Evolutionary conservation across 2,888 invertebrate species (phyloP).

Genomic region (Plemyria rubiginata): DNA sequence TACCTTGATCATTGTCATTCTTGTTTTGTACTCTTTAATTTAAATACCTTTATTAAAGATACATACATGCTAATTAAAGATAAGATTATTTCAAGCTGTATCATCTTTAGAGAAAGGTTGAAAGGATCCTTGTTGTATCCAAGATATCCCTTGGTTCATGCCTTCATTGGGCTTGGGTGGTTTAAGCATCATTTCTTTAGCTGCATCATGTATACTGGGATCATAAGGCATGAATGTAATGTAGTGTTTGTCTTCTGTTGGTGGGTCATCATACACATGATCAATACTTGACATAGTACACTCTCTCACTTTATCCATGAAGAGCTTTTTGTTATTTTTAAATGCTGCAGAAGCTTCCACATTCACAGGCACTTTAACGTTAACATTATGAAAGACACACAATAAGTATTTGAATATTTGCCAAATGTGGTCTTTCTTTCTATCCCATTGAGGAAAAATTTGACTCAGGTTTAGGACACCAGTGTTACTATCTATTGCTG

Average conservation of each 20-base stretch:
- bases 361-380: slow-evolving; percentile 89
- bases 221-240: slow-evolving; percentile 91
- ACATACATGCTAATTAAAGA: background rate
- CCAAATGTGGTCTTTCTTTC: slow-evolving; percentile 93
- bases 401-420: slow-evolving; percentile 94
- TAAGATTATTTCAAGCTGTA: slow-evolving; percentile 49
- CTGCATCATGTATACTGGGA: slow-evolving; percentile 88
- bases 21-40: slow-evolving; percentile 25
- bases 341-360: slow-evolving; percentile 88
- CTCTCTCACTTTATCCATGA: slow-evolving; percentile 88
- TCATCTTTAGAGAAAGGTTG: slow-evolving; percentile 90
- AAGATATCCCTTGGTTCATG: slow-evolving; percentile 88
- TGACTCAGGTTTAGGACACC: slow-evolving; percentile 91
- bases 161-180: slow-evolving; percentile 66
- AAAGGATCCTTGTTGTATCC: slow-evolving; percentile 93
- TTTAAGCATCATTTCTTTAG: slow-evolving; percentile 84
- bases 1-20: slow-evolving; percentile 13
- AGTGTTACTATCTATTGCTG: slow-evolving; percentile 91
- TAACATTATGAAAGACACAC: slow-evolving; percentile 93
- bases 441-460: slow-evolving; percentile 94
- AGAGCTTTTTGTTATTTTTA: slow-evolving; percentile 89
- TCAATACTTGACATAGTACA: slow-evolving; percentile 89
- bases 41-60: background rate
- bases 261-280: slow-evolving; percentile 90
- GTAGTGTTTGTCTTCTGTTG: slow-evolving; percentile 92